Base-by-base conservation (phyloP, 2,888 invertebrate species). In the Margaritifera margaritifera region DNA sequence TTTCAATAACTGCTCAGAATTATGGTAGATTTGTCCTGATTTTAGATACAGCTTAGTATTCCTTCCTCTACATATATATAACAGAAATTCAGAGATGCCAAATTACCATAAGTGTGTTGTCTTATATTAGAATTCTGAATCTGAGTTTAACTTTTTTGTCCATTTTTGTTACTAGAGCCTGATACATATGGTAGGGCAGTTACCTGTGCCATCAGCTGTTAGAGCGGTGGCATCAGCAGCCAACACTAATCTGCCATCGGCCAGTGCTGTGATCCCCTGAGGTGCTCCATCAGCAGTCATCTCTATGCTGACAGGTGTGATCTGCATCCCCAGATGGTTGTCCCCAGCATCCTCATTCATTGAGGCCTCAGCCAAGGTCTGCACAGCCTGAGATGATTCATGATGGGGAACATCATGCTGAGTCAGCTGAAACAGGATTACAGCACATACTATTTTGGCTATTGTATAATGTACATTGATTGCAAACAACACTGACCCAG, bases 271-370 rank as follows among this genome's bases (percentile, higher is more conserved):
- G 25, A 88, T 84, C 4, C 86, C 79, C 55, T 87, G 84, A 6
- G 79, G 79, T 11, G 71, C 67, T 6, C 75, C 69, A 55, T 86
- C 85, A 22, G 81, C 79, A 91, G 94, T 95, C 82, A 97, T 92
- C 90, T 97, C 96, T 52, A 97, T 95, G 53, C 95, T 93, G 86
- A 96, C 95, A 20, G 85, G 82, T 25, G 79, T 79, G 62, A 72
- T 62, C 18, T 64, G 58, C 42, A 42, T 42, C 25, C 73, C 75
- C 68, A 76, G 90, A 83, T 50, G 66, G 11, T 58, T 66, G 31
- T 68, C 70, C 42, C 42, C 73, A 18, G 81, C 74, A 62, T 83
- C 80, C 22, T 83, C 81, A 55, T 72, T 74, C n/a, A 83, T 73
- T 6, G 83, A 82, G n/a, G 94, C 93, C 89, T 94, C 94, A 31